Base-by-base conservation (phyloP, 1,140 invertebrate genomes). In the Drosophila micromelanica region DNA sequence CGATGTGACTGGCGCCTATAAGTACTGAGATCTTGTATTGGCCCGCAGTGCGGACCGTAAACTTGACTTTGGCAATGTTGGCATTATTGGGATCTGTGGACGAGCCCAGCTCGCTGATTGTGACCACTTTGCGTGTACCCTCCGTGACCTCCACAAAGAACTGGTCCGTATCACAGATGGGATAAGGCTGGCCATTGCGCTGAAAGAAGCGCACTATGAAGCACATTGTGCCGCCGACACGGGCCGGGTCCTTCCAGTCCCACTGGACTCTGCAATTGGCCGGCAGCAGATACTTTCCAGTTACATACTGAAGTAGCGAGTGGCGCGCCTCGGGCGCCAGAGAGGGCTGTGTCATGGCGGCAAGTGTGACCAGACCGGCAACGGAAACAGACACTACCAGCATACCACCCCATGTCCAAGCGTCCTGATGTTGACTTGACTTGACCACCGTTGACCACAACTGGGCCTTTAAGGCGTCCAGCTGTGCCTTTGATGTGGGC, bases 131-230 rank as follows among this genome's bases (percentile, higher is more conserved):
- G 73, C 96, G 94, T 12, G 95, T 95, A 37, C 96, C 96, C 84
- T 97, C 96, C 35, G 95, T 95, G 69, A 98, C 96, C 92, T 97
- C 96, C 27, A 98, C 96, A 74, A 95, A 94, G 54, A 98, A 94
- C 92, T 96, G 96, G 93, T 98, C 97, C 59, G 96, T 96, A 93
- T 98, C 96, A 92, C 97, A 98, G 76, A 98, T 96, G 75, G 97
- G 97, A 93, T 98, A 98, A 62, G 97, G 96, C 89, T 97, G 96
- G 20, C 97, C 97, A 90, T 98, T 98, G 80, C 97, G 95, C 93
- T 98, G 97, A 93, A 95, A 98, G 93, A 98, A 98, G 94, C 97
- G 93, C 49, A 98, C 95, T 57, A 95, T 96, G 92, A 98, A 98
- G 81, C 96, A 96, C 94, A 98, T 96, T 4, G 97, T 98, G 91